A percentile compares a stretch with the other conserved stretches of the same genome.
These are phyloP conservation scores for Hiodon tergisus DNA, from an alignment of 2,113 vertebrate genomes.

Conservation along the genomic window DNA sequence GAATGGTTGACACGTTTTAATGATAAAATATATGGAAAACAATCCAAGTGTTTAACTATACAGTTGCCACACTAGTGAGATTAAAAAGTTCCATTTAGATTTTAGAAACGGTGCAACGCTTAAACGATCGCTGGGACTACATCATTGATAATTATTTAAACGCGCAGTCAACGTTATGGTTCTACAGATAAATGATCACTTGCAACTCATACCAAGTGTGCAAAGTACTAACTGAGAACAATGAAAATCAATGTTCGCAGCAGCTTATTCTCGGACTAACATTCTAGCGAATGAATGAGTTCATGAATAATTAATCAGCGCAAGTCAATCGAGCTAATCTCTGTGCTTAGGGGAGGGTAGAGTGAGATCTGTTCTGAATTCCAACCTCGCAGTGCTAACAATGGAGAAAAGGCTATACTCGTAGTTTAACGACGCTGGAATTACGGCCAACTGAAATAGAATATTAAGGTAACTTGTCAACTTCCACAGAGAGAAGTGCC, in stretches of 20 bases:
- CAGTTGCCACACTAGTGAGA: no score
- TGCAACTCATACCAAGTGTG: no score
- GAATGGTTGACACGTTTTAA: no score
- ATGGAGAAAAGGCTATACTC: conserved; percentile 7
- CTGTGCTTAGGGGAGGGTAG: background rate
- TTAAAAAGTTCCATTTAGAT: background rate
- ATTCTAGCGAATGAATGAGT: background rate
- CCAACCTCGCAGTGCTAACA: background rate
- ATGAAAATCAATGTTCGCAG: background rate
- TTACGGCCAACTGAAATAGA: background rate
- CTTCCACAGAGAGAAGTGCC: background rate
- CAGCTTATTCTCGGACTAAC: background rate
- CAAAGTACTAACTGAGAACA: background rate
- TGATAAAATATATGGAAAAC: no score
- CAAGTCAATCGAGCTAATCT: conserved; percentile 4
- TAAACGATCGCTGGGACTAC: no score
- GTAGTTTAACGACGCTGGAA: background rate
- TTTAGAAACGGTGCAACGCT: no score
- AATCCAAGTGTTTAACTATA: no score
- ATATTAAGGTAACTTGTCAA: background rate
- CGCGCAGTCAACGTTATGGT: no score
- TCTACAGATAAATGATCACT: no score
- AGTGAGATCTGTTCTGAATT: background rate
- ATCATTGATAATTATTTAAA: no score
- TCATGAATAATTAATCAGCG: conserved; percentile 16